Evolutionary conservation across 2,113 vertebrate species (phyloP).

Genomic region (Corydoras sp.): DNA sequence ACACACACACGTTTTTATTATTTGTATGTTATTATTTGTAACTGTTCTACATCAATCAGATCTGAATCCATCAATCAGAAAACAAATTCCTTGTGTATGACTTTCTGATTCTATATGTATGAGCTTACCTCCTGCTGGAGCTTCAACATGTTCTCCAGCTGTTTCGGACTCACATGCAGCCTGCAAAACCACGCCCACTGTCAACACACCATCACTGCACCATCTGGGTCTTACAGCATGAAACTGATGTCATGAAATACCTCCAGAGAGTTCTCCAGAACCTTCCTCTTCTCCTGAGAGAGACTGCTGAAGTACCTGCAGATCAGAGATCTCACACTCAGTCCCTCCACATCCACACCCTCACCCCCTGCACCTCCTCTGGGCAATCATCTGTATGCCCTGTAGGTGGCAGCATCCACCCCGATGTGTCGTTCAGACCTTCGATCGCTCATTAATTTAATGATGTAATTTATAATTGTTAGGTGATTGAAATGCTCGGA

Average conservation of each 20-base stretch:
- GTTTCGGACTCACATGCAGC: neutral
- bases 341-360: no score
- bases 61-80: no score
- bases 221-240: neutral
- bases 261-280: slow-evolving; percentile 29
- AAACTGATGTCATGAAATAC: slow-evolving; percentile 36
- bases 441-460: no score
- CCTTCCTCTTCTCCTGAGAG: slow-evolving; percentile 41
- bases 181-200: neutral
- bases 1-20: neutral
- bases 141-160: slow-evolving; percentile 35
- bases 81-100: no score
- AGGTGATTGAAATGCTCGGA: no score
- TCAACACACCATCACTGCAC: neutral
- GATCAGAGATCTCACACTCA: neutral
- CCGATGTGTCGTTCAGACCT: neutral
- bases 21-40: no score
- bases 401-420: no score
- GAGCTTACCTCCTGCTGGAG: slow-evolving; percentile 12
- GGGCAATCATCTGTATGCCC: neutral
- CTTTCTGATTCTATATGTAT: no score
- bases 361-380: neutral
- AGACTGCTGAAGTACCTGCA: slow-evolving; percentile 55
- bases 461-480: no score
- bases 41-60: no score